Conservation (phyloP, 1,140 invertebrate genomes). For the Saxidomus purpurata region DNA sequence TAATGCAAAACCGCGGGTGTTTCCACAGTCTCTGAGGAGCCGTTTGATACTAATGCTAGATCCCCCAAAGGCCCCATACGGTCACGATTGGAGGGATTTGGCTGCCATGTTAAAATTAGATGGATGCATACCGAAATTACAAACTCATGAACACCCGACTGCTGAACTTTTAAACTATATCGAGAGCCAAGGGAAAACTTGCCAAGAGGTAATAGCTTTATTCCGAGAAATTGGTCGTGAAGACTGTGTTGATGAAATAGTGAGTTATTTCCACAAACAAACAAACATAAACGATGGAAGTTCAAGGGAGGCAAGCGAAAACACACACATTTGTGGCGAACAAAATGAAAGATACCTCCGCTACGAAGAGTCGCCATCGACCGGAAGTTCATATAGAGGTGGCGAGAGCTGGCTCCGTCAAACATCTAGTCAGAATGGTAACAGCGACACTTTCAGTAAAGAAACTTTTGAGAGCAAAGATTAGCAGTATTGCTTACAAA, state of each 20-base stretch:
- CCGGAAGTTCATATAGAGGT: neutral
- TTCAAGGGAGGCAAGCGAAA: neutral
- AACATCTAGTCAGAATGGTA: neutral
- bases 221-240: neutral
- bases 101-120: constrained; percentile 41
- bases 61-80: constrained; percentile 47
- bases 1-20: neutral
- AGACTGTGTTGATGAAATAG: constrained; percentile 22
- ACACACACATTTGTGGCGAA: neutral
- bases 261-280: neutral
- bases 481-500: no score
- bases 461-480: no score
- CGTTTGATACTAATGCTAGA: constrained; percentile 46
- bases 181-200: constrained; percentile 43
- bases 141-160: constrained; percentile 38
- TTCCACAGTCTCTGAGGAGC: constrained; percentile 4
- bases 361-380: constrained; percentile 8
- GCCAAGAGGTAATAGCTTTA: constrained; percentile 25
- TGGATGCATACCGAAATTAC: constrained; percentile 51
- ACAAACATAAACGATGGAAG: neutral
- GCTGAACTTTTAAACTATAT: constrained; percentile 24
- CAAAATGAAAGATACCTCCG: neutral
- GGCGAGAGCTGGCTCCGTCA: neutral
- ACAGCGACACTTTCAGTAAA: neutral
- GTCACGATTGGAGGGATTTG: constrained; percentile 65